Conservation (phyloP, 2,888 invertebrate species). For the Marronus borbonicus region DNA sequence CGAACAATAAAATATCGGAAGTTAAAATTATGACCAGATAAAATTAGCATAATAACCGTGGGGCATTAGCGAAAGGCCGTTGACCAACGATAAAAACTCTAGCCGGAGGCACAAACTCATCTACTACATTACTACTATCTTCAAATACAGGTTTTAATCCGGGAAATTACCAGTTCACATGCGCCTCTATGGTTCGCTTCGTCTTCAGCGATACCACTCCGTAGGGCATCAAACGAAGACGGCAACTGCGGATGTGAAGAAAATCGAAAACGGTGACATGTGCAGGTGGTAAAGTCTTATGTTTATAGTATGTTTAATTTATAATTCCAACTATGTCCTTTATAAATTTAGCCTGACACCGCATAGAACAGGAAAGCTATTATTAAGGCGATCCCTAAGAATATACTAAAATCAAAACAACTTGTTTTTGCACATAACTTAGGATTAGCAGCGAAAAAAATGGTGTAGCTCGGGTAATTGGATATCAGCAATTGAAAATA, state of each 20-base stretch:
- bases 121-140: constrained; percentile 52
- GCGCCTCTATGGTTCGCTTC: constrained; percentile 1
- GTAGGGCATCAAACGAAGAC: background rate
- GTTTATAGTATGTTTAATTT: constrained; percentile 41
- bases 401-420: background rate
- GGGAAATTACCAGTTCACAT: constrained; percentile 22
- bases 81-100: constrained; percentile 49
- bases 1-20: constrained; percentile 47
- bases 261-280: constrained; percentile 22
- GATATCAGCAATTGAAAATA: background rate
- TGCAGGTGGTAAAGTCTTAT: constrained; percentile 39
- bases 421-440: background rate
- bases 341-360: constrained; percentile 25
- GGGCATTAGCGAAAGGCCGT: constrained; percentile 47
- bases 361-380: constrained; percentile 22
- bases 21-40: constrained; percentile 43
- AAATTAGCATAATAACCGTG: constrained; percentile 49
- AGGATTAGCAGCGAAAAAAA: background rate
- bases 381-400: background rate
- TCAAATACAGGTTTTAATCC: constrained; percentile 50
- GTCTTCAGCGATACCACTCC: background rate
- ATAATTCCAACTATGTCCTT: constrained; percentile 21
- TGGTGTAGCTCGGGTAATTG: background rate
- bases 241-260: constrained; percentile 9
- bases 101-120: constrained; percentile 47